Conservation (phyloP, 2,888 invertebrate species). For the Pycnomerus fuliginosus region DNA sequence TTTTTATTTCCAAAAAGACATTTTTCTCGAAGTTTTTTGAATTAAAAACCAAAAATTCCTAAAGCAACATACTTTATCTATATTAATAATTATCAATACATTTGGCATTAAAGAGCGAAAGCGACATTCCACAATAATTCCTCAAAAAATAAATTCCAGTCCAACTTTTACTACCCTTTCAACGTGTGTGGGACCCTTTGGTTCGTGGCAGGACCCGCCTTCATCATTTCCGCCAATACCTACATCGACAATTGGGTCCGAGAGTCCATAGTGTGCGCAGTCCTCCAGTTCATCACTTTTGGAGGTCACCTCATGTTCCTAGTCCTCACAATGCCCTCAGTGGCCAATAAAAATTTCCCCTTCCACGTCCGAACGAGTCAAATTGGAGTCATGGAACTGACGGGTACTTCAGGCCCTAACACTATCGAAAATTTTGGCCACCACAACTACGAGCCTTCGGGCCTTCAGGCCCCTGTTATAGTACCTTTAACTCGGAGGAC, state of each 20-base stretch:
- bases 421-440: constrained; percentile 63
- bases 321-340: constrained; percentile 79
- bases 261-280: constrained; percentile 70
- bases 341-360: constrained; percentile 86
- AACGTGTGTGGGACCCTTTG: constrained; percentile 80
- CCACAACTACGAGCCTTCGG: constrained; percentile 63
- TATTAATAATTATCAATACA: too few species aligned
- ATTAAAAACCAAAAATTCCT: neutral
- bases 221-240: constrained; percentile 75
- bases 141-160: constrained; percentile 49
- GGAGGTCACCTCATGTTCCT: constrained; percentile 67
- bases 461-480: constrained; percentile 60
- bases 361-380: constrained; percentile 88
- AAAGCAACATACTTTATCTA: too few species aligned
- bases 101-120: too few species aligned
- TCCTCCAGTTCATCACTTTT: constrained; percentile 62
- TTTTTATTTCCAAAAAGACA: too few species aligned
- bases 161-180: constrained; percentile 79
- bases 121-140: neutral
- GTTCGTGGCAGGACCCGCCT: constrained; percentile 82
- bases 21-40: too few species aligned
- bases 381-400: constrained; percentile 68
- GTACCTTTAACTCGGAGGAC: constrained; percentile 62
- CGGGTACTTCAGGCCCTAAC: constrained; percentile 52
- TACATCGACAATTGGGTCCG: constrained; percentile 80